Base-by-base conservation (phyloP, 2,888 invertebrate genomes). In the Diachrysia chrysitis region DNA sequence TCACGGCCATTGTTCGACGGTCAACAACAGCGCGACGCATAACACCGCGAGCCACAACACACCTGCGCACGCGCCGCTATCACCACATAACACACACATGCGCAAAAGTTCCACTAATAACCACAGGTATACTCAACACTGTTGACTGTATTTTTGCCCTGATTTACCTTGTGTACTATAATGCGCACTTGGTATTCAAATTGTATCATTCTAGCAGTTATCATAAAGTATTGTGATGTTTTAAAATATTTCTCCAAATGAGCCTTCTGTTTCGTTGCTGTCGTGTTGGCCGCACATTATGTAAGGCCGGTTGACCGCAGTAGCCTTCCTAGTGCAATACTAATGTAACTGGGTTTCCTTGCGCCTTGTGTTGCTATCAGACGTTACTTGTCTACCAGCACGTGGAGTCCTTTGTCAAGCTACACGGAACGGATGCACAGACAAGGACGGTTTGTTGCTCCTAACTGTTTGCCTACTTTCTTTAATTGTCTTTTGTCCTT, bases 361-460 rank as follows among this genome's bases (percentile, higher is more conserved):
- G 60, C 54, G 53, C 58, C 58, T 56, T 62, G 79, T 63, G 29
- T n/a, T 61, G 14, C 63, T 74, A 79, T 63, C 79, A 35, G 6
- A n/a, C 25, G 54, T 5, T n/a, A 10, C 3, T 12, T 21, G 73
- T n/a, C 21, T 42, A 17, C 7, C 17, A 46, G 19, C 62, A 58
- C 68, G 57, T 51, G 21, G 78, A 19, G 12, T 46, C 46, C 21
- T 9, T 29, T 62, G 66, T 73, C 72, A n/a, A 1, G 1, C 19
- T 32, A 23, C 25, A 12, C 42, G 19, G 12, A 54, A 54, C 37
- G n/a, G 23, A 37, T 42, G 7, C 25, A 60, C 58, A 66, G n/a
- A 5, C 16, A 14, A 51, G n/a, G 7, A 23, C 16, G 12, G 21
- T 58, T 54, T 65, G 14, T 32, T 51, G 2, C 7, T 17, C 23